phyloP scores from a whole-genome alignment of 1,140 invertebrate genomes.

The Berghia stephanieae region DNA sequence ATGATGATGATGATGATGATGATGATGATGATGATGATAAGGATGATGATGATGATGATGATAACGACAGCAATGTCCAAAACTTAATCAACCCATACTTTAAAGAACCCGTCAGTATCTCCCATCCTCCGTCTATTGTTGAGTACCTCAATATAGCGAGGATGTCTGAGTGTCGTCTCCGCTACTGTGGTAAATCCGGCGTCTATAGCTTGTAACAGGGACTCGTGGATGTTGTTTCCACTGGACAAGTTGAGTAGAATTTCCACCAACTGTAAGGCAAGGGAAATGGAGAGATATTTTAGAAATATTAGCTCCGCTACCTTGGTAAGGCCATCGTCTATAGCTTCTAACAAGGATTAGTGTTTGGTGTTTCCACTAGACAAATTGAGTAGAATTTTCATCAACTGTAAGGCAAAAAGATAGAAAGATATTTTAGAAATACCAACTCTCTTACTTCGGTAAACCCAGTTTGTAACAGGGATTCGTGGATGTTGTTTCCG shows the following conservation, averaged over 20 bases:
- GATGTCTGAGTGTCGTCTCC: conserved; percentile 62
- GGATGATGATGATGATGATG: not conserved
- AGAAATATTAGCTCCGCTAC: no score
- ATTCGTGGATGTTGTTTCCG: conserved; percentile 59
- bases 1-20: conserved; percentile 11
- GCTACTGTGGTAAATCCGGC: conserved; percentile 61
- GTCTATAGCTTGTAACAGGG: conserved; percentile 63
- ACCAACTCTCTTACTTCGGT: conserved; percentile 62
- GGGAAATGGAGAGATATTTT: no score
- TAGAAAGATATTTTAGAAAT: no score
- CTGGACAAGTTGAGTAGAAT: conserved; percentile 55
- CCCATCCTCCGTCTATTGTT: conserved; percentile 52
- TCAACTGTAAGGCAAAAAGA: no score
- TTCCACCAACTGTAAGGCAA: conserved; percentile 52
- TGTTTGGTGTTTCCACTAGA: no score
- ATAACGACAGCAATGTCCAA: no score
- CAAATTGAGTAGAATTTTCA: no score
- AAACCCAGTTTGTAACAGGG: conserved; percentile 61
- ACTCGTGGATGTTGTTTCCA: conserved; percentile 59
- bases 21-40: not conserved
- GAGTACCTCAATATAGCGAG: conserved; percentile 55
- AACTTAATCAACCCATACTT: no score
- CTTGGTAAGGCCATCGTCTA: no score
- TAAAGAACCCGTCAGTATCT: conserved; percentile 55
- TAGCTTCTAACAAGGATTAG: conserved; percentile 2